Percentiles rank a stretch among this genome's conserved stretches.
These are phyloP conservation scores for Phylloscopus trochilus DNA, from an alignment of 2,113 vertebrate genomes.

Conservation along the genomic window DNA sequence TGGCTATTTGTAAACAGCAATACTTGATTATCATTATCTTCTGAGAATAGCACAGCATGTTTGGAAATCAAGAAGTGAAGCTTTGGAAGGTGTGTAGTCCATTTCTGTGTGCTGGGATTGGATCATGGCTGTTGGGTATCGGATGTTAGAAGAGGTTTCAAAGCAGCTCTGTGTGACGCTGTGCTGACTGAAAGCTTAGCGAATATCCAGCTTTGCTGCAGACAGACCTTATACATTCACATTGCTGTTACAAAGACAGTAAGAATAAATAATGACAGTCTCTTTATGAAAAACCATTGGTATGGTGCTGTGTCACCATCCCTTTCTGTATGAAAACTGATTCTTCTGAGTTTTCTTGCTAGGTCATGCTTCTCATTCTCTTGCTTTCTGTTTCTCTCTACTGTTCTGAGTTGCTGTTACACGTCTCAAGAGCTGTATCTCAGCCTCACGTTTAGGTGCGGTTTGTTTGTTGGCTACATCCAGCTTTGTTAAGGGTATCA, in stretches of 20 bases:
- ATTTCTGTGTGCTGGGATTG: accelerated
- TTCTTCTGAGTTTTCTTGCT: background rate
- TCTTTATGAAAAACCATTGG: background rate
- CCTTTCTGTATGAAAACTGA: background rate
- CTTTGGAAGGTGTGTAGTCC: background rate
- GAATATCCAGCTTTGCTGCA: background rate
- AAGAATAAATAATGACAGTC: background rate
- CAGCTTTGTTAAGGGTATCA: background rate
- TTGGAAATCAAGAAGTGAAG: background rate
- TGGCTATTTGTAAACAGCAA: background rate
- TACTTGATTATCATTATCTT: background rate
- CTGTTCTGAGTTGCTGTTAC: background rate
- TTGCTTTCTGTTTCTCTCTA: background rate
- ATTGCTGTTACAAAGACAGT: background rate
- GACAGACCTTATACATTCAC: background rate
- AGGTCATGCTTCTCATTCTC: background rate
- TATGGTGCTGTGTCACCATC: background rate
- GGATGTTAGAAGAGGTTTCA: background rate
- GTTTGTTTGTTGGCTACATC: background rate
- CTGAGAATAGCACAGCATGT: background rate
- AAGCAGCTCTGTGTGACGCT: background rate
- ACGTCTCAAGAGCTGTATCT: background rate
- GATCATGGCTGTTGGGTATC: accelerated
- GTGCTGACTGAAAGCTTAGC: background rate
- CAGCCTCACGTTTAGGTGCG: background rate